A percentile compares a stretch with the other conserved stretches of the same genome.
These are phyloP conservation scores for Bubo blakistoni DNA, from an alignment of 2,113 vertebrate species.

Conservation along the genomic window DNA sequence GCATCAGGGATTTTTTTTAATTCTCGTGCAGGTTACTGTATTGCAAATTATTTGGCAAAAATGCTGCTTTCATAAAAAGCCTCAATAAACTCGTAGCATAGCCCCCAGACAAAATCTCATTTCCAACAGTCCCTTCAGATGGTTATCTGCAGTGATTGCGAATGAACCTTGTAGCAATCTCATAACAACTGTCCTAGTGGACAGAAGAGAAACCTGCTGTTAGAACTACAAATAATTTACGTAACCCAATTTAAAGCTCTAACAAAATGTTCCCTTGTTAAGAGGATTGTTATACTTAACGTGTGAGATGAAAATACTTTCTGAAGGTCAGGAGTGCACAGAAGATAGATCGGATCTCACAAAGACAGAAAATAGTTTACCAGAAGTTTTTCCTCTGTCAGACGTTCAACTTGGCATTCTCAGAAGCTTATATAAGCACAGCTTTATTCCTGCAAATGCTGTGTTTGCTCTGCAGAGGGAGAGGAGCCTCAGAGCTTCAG, in stretches of 20 bases:
- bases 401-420: slow-evolving; percentile 11
- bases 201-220: slow-evolving; percentile 50
- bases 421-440: slow-evolving; percentile 17
- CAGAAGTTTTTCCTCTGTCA: slow-evolving; percentile 5
- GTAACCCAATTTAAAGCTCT: slow-evolving; percentile 67
- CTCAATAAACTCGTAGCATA: neutral
- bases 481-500: neutral
- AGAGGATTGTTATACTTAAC: slow-evolving; percentile 69
- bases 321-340: slow-evolving; percentile 45
- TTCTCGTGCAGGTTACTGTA: neutral
- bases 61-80: neutral
- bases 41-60: neutral
- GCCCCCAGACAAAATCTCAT: neutral
- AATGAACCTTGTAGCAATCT: slow-evolving; percentile 33
- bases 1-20: neutral
- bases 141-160: slow-evolving; percentile 30
- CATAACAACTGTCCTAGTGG: slow-evolving; percentile 35
- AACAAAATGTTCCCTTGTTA: slow-evolving; percentile 70
- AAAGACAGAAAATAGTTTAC: slow-evolving; percentile 5
- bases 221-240: slow-evolving; percentile 63
- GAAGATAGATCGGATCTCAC: slow-evolving; percentile 49
- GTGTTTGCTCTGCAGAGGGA: slow-evolving; percentile 26
- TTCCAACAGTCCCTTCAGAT: slow-evolving; percentile 3
- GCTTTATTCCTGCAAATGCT: slow-evolving; percentile 5
- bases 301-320: slow-evolving; percentile 57